Conservation (phyloP, 2,113 vertebrate species). For the Pristiophorus japonicus region DNA sequence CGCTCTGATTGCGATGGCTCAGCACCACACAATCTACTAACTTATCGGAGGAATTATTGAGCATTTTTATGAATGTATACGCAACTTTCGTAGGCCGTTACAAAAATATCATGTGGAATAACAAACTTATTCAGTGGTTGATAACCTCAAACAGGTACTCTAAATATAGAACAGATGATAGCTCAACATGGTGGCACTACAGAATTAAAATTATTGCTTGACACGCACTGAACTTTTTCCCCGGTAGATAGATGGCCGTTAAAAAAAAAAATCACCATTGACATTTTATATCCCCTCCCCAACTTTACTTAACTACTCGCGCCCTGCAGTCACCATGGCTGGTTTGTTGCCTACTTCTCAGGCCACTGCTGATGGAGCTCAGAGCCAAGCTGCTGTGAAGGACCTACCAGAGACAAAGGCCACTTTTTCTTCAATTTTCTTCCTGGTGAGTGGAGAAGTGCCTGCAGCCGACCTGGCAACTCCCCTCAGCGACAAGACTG, state of each 20-base stretch:
- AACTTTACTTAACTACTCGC: not conserved
- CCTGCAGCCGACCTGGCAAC: not conserved
- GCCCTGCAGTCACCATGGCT: not conserved
- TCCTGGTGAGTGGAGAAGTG: no score
- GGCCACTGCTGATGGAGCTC: not conserved
- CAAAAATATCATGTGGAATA: not conserved
- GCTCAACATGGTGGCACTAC: not conserved
- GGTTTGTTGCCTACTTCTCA: not conserved
- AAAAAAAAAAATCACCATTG: not conserved
- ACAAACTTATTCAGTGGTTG: not conserved
- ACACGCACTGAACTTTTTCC: not conserved
- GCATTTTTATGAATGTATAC: not conserved
- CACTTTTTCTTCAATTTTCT: not conserved
- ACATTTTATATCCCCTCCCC: not conserved
- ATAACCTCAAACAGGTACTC: not conserved
- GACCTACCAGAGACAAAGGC: not conserved
- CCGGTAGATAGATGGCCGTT: not conserved
- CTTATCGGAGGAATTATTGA: not conserved
- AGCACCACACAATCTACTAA: not conserved
- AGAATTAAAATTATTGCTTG: not conserved
- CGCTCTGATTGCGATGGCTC: not conserved
- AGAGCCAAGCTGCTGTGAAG: not conserved
- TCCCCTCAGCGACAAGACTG: not conserved
- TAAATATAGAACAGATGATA: not conserved
- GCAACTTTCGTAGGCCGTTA: not conserved